A percentile compares a stretch with the other conserved stretches of the same genome.
These are phyloP conservation scores for Anthopleura xanthogrammica DNA, from an alignment of 92 coral and sea anemone species.

Conservation along the genomic window DNA sequence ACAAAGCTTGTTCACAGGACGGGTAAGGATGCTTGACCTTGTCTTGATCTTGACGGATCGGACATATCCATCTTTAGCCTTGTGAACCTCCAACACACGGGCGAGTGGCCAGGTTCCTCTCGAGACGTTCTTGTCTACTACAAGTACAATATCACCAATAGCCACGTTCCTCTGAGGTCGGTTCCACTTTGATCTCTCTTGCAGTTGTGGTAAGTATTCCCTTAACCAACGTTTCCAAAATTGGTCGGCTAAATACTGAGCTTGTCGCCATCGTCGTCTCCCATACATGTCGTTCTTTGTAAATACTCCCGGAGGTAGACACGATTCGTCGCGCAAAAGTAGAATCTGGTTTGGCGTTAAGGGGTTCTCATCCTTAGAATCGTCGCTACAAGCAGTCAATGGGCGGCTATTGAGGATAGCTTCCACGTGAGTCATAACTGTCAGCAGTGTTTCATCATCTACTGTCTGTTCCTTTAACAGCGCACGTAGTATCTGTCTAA, in stretches of 20 bases:
- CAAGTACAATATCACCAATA: not conserved
- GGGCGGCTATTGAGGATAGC: no score
- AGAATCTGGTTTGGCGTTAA: no score
- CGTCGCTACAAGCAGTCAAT: no score
- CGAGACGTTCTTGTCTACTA: not conserved
- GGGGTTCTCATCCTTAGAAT: no score
- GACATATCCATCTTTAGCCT: not conserved
- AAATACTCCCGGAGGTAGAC: no score
- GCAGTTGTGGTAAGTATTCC: not conserved
- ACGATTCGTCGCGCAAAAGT: no score
- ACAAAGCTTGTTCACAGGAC: constrained; percentile 9
- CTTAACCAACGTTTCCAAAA: constrained; percentile 17
- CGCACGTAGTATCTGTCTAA: no score
- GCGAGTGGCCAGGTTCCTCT: constrained; percentile 9
- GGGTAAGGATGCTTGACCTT: constrained; percentile 1
- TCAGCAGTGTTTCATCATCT: no score
- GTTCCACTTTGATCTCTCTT: not conserved
- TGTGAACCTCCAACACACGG: not conserved
- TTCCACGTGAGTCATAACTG: no score
- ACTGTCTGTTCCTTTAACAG: no score
- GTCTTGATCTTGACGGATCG: not conserved
- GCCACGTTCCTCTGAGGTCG: not conserved
- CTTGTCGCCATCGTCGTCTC: no score
- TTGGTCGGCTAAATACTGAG: not conserved
- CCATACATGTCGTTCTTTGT: no score